Conservation (phyloP, 2,113 vertebrate species). For the mouse (Mus musculus) region DNA sequence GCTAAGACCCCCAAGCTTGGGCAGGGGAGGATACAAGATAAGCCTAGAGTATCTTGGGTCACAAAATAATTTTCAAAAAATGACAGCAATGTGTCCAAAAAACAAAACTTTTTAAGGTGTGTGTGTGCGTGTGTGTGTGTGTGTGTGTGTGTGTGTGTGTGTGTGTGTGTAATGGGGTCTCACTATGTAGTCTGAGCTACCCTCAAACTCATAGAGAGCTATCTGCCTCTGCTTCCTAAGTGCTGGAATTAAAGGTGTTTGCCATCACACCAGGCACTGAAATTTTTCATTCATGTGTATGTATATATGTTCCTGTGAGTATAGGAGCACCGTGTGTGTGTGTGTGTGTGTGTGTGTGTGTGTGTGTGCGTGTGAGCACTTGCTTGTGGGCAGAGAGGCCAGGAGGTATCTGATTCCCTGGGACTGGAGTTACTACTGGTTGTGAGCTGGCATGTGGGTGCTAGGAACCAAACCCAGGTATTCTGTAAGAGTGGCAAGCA, state of each 20-base stretch:
- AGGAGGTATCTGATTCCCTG: background rate
- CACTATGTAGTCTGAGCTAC: background rate
- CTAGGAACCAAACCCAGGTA: background rate
- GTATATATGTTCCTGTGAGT: background rate
- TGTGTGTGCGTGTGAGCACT: too few relatives aligned
- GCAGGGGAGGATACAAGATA: background rate
- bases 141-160: too few relatives aligned
- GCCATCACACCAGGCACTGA: background rate
- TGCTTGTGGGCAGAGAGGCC: background rate
- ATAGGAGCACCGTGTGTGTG: background rate
- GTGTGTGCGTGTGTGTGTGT: too few relatives aligned
- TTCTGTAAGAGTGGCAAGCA: background rate
- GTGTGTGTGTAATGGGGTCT: background rate
- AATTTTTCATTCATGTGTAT: background rate
- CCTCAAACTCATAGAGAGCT: background rate
- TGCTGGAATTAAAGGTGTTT: background rate
- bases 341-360: background rate
- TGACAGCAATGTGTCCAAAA: background rate
- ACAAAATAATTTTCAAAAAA: conserved; percentile 19
- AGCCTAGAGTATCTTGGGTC: background rate
- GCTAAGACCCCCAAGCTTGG: background rate
- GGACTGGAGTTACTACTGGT: background rate
- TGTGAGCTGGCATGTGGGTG: background rate
- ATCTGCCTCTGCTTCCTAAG: background rate
- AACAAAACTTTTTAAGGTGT: background rate